Evolutionary conservation across 2,888 invertebrate genomes (phyloP).

Genomic region (Eupsilia transversa): DNA sequence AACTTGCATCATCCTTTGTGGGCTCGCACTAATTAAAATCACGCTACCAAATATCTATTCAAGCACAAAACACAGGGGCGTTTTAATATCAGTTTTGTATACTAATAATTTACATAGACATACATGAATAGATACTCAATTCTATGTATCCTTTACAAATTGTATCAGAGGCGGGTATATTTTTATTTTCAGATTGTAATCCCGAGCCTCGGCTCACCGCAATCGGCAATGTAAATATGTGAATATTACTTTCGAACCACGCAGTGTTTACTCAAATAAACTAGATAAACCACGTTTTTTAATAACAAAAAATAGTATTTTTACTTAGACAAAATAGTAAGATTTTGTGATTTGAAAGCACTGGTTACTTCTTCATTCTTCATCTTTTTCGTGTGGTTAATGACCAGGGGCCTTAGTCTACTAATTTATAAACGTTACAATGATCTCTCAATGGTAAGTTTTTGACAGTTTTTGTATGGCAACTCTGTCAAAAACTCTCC

Average conservation of each 20-base stretch:
- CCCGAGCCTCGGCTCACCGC: not conserved
- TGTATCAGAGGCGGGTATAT: not conserved
- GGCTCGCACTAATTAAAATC: conserved; percentile 1
- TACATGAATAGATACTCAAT: not conserved
- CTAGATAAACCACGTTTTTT: not conserved
- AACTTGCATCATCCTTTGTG: not conserved
- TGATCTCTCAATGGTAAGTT: too few species aligned
- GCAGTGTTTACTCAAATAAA: not conserved
- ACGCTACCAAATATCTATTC: not conserved
- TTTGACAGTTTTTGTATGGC: too few species aligned
- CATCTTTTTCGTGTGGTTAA: too few species aligned
- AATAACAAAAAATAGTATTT: not conserved
- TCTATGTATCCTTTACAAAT: not conserved
- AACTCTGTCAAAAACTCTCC: too few species aligned
- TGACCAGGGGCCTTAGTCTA: too few species aligned
- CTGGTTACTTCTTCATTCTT: too few species aligned
- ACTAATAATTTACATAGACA: too few species aligned
- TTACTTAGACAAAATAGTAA: not conserved
- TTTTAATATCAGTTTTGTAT: conserved; percentile 4
- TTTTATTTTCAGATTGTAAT: not conserved
- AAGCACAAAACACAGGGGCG: not conserved
- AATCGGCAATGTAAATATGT: not conserved
- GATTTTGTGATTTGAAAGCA: not conserved
- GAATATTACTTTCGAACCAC: not conserved
- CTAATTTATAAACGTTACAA: too few species aligned